Evolutionary conservation across 2,888 invertebrate species (phyloP), one percentile per base, ranked within the genome.

Genomic region (Chromoteleia sp.): DNA sequence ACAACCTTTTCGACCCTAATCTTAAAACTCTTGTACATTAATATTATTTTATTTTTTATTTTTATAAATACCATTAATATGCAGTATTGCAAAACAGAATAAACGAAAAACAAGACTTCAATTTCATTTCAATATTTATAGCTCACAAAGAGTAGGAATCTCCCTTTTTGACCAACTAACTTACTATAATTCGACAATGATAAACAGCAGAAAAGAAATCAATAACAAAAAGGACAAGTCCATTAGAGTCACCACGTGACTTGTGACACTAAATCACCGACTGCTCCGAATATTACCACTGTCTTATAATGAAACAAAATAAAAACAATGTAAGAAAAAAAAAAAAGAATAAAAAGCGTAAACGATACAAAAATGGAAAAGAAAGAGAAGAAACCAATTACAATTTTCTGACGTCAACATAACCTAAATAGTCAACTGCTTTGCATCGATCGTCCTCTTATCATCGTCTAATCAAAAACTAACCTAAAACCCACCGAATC

Each of bases 221-320:
- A 73, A 73, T 73, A 73, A 73, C 61, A 73, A 74, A 61, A 56
- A 63, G 73, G 73, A 63, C 73, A 74, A 74, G 73, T 74, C 74
- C 74, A 74, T 65, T 56, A 48, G 21, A 15, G 21, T 56, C 54
- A 56, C 43, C 73, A 63, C 61, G 73, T 73, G 61, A 73, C 73
- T 54, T 5, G 10, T n/a, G 7, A 6, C 21, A 50, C 3, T 19
- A 30, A 50, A 71, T 45, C 43, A 56, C 10, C 43, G 5, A 12
- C 15, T 33, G 21, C 14, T 30, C 6, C 12, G 33, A 52, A 52
- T 17, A 43, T 0, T 7, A 43, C 15, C 15, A 43, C 1, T 6
- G n/a, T 1, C 33, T 8, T 8, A n/a, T n/a, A n/a, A n/a, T n/a
- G n/a, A n/a, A n/a, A n/a, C n/a, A n/a, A n/a, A n/a, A n/a, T n/a